phyloP scores from a whole-genome alignment of 2,888 invertebrate species.

The Spodoptera littoralis region DNA sequence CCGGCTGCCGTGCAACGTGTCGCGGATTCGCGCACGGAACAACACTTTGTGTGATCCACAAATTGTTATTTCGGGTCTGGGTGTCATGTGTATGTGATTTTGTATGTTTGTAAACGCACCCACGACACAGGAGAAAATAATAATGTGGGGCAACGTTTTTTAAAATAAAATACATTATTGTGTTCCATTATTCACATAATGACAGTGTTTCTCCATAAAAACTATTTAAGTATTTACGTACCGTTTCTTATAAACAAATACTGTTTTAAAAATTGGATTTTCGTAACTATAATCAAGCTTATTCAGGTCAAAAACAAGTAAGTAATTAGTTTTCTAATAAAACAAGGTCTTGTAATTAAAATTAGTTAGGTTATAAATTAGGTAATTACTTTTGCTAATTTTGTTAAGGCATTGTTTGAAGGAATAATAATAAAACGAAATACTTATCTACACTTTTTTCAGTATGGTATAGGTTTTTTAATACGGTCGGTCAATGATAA shows the following conservation, averaged over 20 bases:
- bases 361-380: conserved; percentile 9
- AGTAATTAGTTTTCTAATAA: conserved; percentile 8
- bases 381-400: too few species aligned
- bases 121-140: too few species aligned
- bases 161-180: too few species aligned
- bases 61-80: too few species aligned
- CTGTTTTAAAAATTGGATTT: background rate
- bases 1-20: too few species aligned
- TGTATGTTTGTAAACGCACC: too few species aligned
- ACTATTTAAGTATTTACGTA: conserved; percentile 6
- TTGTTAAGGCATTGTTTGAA: too few species aligned
- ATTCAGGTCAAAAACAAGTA: conserved; percentile 1
- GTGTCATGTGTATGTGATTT: too few species aligned
- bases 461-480: background rate
- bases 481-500: too few species aligned
- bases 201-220: background rate
- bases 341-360: conserved; percentile 17
- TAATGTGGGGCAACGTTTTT: too few species aligned
- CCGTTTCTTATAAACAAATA: background rate
- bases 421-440: conserved; percentile 17
- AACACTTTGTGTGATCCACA: too few species aligned
- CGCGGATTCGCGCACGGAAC: too few species aligned
- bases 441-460: conserved; percentile 8
- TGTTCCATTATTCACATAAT: conserved; percentile 5
- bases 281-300: conserved; percentile 4